Evolutionary conservation across 2,888 invertebrate species (phyloP), one percentile per base, ranked within the genome.

Genomic region (Podotricha telesiphe): DNA sequence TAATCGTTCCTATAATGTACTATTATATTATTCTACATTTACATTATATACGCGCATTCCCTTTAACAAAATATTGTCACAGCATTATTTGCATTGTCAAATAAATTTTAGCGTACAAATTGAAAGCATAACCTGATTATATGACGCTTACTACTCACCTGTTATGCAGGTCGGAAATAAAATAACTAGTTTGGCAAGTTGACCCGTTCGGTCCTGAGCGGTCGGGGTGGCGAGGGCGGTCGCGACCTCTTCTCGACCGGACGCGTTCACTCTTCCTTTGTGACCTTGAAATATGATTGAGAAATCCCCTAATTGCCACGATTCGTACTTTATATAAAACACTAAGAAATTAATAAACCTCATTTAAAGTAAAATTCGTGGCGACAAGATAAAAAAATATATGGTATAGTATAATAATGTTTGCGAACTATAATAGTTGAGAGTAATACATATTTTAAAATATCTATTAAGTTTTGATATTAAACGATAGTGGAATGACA

Each of bases 161-260:
- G 74, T 76, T 76, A 70, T 75, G 78, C 74, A 77, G 77, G 78
- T 82, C 78, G 80, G 80, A 81, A 83, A 84, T 82, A 79, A 81
- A 79, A 79, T 77, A 86, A 86, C 86, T 81, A 80, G 85, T 87
- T 85, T 82, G 80, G 80, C 82, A 78, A 79, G 83, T 82, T 81
- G 80, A 75, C 78, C 78, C 75, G 80, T 78, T 79, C 74, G 76
- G 78, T 77, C 78, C 74, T 74, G 71, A 73, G 76, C 76, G 75
- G 79, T 79, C 79, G 79, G 82, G 82, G 82, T 75, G 82, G 83
- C 81, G 80, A 82, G 85, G 82, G 81, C 83, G 84, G 84, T 80
- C 82, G 80, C 85, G 88, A 88, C 88, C 88, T 88, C 88, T 81
- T 85, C 84, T 83, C 83, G 88, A 85, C 87, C 87, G 85, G 84